These are phyloP conservation scores for Mycogona germanica DNA, from an alignment of 2,888 invertebrate genomes.

Conservation along the genomic window DNA sequence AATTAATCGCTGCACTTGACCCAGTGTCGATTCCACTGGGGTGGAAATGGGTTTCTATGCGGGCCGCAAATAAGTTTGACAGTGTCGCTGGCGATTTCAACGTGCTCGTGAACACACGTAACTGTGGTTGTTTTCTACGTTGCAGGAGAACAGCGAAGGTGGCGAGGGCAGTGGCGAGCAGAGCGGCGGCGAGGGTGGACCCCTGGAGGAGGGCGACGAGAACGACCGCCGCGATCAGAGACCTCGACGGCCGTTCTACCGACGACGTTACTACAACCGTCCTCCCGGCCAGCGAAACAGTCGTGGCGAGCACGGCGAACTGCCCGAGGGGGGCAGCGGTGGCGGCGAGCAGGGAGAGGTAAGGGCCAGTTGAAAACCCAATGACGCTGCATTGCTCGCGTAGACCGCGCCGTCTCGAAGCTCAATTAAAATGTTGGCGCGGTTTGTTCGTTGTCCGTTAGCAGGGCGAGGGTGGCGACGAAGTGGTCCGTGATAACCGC, in stretches of 20 bases:
- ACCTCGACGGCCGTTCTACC: constrained; percentile 20
- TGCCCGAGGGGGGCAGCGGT: not conserved
- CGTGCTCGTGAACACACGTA: too few relatives aligned
- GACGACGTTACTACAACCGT: constrained; percentile 17
- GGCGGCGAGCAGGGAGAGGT: not conserved
- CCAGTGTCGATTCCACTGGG: too few relatives aligned
- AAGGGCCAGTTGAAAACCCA: too few relatives aligned
- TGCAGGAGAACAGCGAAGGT: constrained; percentile 20
- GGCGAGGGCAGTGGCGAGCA: constrained; percentile 24
- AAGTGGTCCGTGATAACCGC: not conserved
- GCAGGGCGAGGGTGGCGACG: not conserved
- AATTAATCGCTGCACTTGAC: too few relatives aligned
- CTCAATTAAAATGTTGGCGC: too few relatives aligned
- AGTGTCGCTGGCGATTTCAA: constrained; percentile 2
- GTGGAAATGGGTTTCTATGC: too few relatives aligned
- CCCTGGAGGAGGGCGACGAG: constrained; percentile 15
- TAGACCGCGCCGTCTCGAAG: too few relatives aligned
- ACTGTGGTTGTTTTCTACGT: not conserved
- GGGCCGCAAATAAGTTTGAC: too few relatives aligned
- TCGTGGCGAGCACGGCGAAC: constrained; percentile 16
- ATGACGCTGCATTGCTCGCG: too few relatives aligned
- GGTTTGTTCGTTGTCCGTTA: not conserved
- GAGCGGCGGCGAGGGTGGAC: constrained; percentile 24
- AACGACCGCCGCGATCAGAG: constrained; percentile 10
- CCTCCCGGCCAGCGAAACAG: constrained; percentile 17